phyloP scores from a whole-genome alignment of 2,113 vertebrate species.

The Coryphaenoides rupestris region DNA sequence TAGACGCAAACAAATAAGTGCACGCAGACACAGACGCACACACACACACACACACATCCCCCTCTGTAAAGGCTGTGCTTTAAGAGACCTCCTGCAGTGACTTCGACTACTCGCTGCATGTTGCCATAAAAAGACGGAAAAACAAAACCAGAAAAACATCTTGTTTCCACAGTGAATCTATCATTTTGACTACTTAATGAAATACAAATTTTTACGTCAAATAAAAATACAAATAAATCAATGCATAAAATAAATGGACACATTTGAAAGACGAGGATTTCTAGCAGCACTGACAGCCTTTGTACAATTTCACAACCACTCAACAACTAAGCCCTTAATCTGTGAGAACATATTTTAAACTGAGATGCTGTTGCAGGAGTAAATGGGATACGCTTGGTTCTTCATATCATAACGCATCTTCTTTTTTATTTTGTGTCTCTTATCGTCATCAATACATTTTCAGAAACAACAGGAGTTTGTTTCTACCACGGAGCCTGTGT shows the following conservation, averaged over 20 bases:
- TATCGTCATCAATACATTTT: neutral
- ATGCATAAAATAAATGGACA: too few relatives aligned
- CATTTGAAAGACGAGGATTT: too few relatives aligned
- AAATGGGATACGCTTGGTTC: slow-evolving; percentile 41
- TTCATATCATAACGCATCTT: slow-evolving; percentile 5
- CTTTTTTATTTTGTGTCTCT: neutral
- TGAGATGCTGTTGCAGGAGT: slow-evolving; percentile 24
- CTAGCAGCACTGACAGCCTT: slow-evolving; percentile 15
- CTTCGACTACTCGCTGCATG: slow-evolving; percentile 57
- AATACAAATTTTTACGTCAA: neutral
- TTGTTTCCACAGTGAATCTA: neutral
- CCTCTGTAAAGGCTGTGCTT: slow-evolving; percentile 60
- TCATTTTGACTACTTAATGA: neutral
- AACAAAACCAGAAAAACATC: neutral
- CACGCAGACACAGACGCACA: slow-evolving; percentile 37
- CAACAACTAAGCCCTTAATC: slow-evolving; percentile 67
- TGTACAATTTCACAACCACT: slow-evolving; percentile 48
- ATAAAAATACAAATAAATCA: neutral
- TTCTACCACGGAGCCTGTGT: slow-evolving; percentile 49
- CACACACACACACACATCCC: slow-evolving; percentile 40
- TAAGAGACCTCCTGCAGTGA: slow-evolving; percentile 78
- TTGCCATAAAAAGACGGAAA: slow-evolving; percentile 49
- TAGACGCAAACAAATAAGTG: neutral
- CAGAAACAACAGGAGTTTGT: slow-evolving; percentile 49
- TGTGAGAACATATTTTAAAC: slow-evolving; percentile 67